These are phyloP conservation scores for Philereme vetulata DNA, from an alignment of 2,888 invertebrate genomes.

Conservation along the genomic window DNA sequence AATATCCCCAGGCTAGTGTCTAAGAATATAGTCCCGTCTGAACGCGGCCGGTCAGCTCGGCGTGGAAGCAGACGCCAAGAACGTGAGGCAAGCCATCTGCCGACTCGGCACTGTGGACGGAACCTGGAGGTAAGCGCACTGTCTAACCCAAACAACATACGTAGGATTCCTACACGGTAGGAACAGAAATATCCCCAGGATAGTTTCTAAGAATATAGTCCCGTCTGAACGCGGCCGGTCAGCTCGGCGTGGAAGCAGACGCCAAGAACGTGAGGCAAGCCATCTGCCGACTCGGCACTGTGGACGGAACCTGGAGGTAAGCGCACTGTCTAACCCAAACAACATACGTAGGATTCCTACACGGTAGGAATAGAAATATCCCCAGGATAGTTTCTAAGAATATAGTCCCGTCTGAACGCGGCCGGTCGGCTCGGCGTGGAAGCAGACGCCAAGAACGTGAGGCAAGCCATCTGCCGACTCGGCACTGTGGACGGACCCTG, in stretches of 20 bases:
- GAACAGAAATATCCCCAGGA: not conserved
- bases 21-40: slow-evolving; percentile 85
- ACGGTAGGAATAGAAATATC: too few species aligned
- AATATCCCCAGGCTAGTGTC: not conserved
- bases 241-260: slow-evolving; percentile 96
- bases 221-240: slow-evolving; percentile 96
- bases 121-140: slow-evolving; percentile 87
- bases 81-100: slow-evolving; percentile 95
- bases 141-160: too few species aligned
- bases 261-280: slow-evolving; percentile 93
- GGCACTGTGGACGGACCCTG: slow-evolving; percentile 98
- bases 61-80: slow-evolving; percentile 93
- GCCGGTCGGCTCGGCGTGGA: slow-evolving; percentile 97
- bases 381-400: not conserved
- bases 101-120: slow-evolving; percentile 96
- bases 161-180: too few species aligned
- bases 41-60: slow-evolving; percentile 97
- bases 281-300: slow-evolving; percentile 95
- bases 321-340: not conserved
- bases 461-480: slow-evolving; percentile 94
- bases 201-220: slow-evolving; percentile 61
- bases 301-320: slow-evolving; percentile 95
- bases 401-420: slow-evolving; percentile 91
- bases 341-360: too few species aligned
- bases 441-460: slow-evolving; percentile 92